phyloP scores from a whole-genome alignment of 2,797 vertebrate genomes.

The Phoeniculus purpureus region DNA sequence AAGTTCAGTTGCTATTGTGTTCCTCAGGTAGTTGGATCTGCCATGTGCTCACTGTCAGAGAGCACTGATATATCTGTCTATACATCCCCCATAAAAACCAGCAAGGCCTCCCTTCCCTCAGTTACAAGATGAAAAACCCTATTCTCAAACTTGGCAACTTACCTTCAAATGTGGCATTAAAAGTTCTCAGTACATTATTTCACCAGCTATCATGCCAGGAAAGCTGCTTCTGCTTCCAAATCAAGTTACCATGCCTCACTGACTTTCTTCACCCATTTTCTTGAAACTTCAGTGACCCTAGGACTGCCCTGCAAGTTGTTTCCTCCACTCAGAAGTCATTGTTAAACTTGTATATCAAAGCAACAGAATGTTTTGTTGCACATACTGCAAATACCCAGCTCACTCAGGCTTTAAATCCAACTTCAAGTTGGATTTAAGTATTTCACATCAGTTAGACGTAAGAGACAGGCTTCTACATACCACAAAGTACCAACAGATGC shows the following conservation, averaged over 20 bases:
- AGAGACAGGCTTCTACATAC: not conserved
- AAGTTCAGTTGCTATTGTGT: not conserved
- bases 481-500: not conserved
- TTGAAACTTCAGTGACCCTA: not conserved
- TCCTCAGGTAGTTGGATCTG: not conserved
- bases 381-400: not conserved
- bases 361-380: rapidly evolving
- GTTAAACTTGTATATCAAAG: not conserved
- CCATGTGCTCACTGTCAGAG: not conserved
- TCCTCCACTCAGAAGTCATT: not conserved
- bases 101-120: rapidly evolving
- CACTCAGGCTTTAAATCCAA: not conserved
- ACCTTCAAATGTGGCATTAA: not conserved
- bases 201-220: not conserved
- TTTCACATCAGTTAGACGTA: not conserved
- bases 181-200: not conserved
- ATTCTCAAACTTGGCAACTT: not conserved
- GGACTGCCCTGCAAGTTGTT: not conserved
- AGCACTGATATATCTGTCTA: not conserved
- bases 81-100: rapidly evolving
- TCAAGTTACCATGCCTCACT: rapidly evolving
- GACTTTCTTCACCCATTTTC: not conserved
- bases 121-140: not conserved
- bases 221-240: not conserved
- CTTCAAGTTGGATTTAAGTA: not conserved